Base-by-base conservation (phyloP, 1,140 invertebrate genomes). In the Nebria ingens region DNA sequence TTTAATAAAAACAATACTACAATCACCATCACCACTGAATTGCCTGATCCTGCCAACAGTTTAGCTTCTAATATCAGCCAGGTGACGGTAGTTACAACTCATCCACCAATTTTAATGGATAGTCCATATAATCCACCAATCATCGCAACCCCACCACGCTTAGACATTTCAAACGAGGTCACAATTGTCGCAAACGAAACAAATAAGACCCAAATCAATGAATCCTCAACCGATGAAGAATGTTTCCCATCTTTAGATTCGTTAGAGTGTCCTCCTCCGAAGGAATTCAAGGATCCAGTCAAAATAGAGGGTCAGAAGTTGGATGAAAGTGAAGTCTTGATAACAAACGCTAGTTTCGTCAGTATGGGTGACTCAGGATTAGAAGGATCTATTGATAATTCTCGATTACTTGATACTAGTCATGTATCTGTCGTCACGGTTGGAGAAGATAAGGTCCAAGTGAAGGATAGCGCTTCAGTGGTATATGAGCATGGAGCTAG, bases 371-470 rank as follows among this genome's bases (percentile, higher is more conserved):
- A 79, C 62, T 79, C 77, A 0, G 77, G 78, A n/a, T 73, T 80
- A 61, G 79, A 79, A 55, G 70, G 67, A n/a, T 71, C 65, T 19
- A 64, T 64, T 21, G 64, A 67, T 56, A 58, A 56, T 54, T 70
- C 66, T 0, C 56, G 64, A n/a, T 56, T 66, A 17, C 58, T 71
- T 6, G 58, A 61, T 60, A 89, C 85, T 57, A 91, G 87, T 70
- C 89, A 93, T 67, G 87, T 93, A 21, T 93, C 89, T 1, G 90
- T 93, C 21, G 89, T 93, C 21, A 90, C 87, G 3, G 89, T 93
- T 1, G 89, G 89, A 55, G 86, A 89, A 58, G 83, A 87, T 59
- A 76, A 78, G 58, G 82, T 86, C 15, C 78, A 79, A 59, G 85
- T 87, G 2, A 83, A 84, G 55, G 85, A 88, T 67, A 82, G 80